Evolutionary conservation across 2,888 invertebrate species (phyloP), one percentile per base, ranked within the genome.

Genomic region (Cheilosia grossa): DNA sequence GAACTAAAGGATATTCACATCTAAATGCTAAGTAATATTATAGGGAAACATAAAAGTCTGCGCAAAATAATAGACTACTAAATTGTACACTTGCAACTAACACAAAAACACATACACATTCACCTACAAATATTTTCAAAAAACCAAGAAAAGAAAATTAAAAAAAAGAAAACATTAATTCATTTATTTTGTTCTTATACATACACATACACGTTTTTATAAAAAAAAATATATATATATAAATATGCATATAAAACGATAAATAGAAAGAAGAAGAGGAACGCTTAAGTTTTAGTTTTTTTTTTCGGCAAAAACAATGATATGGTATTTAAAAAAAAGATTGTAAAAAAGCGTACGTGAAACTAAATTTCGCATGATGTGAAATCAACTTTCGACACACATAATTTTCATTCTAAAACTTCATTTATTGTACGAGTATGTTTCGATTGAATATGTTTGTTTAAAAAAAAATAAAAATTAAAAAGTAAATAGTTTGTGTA

Each of bases 1-100:
- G 81, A 85, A 85, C 53, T 85, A 85, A 85, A 56, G 70, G 80
- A 70, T 80, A 85, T 85, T 80, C 80, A 80, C 80, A 70, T 83
- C 79, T 83, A 83, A 79, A 83, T 59, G 75, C 85, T 85, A 81
- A 77, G 81, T 81, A 77, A 77, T 54, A 67, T 9, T 37, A 56
- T 85, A 85, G 85, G 72, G 66, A 85, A 85, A 51, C 66, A 77
- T 77, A 79, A 79, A 70, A 85, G 80, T 74, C 73, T 67, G 53
- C 66, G 21, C 13, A 51, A 67, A 66, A 75, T n/a, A n/a, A 44
- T 47, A 44, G 72, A 81, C 80, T 77, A 72, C 77, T 56, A 72
- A 81, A 77, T 75, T 83, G 67, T 83, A 74, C 74, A 85, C 83
- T 69, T 67, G 58, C 63, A 37, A 75, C 58, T 58, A 37, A 58